phyloP scores from a whole-genome alignment of 2,113 vertebrate species.

The Cathartes aura region DNA sequence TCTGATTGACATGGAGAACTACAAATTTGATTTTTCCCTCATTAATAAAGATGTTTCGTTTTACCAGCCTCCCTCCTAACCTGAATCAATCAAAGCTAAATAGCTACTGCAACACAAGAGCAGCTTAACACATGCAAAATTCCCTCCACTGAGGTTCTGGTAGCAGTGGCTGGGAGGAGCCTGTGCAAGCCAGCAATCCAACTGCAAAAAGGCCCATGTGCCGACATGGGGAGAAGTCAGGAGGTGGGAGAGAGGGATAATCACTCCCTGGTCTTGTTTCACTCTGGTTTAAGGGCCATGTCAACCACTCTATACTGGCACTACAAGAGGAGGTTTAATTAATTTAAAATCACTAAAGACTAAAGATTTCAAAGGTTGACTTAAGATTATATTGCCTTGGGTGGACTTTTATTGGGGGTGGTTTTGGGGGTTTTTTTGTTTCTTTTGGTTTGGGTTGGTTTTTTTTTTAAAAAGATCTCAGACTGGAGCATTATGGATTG shows the following conservation, averaged over 20 bases:
- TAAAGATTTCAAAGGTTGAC: neutral
- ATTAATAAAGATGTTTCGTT: neutral
- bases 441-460: neutral
- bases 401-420: neutral
- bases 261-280: neutral
- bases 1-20: neutral
- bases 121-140: neutral
- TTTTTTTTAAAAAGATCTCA: neutral
- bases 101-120: neutral
- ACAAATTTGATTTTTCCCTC: neutral
- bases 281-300: neutral
- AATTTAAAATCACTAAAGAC: neutral
- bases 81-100: neutral
- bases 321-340: neutral
- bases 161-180: neutral
- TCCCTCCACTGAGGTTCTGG: neutral
- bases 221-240: rapidly evolving
- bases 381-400: neutral
- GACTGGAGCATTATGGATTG: neutral
- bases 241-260: neutral
- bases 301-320: neutral
- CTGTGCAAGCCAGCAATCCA: neutral
- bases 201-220: neutral
- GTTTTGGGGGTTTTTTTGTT: too few relatives aligned
- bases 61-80: neutral